Evolutionary conservation across 2,888 invertebrate genomes (phyloP).

Genomic region (Bombylius discolor): DNA sequence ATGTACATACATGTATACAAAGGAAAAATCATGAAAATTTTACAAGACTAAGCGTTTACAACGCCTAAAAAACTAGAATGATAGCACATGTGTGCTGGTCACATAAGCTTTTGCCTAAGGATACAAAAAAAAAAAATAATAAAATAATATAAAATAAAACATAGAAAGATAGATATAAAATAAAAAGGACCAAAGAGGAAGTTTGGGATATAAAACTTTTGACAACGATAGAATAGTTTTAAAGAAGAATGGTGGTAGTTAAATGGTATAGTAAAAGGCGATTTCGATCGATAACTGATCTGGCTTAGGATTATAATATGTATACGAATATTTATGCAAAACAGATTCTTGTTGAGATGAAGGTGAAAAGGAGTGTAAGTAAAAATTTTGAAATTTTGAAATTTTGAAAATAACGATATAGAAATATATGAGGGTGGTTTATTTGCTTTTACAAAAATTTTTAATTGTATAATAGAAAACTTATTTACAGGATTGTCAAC

Average conservation of each 20-base stretch:
- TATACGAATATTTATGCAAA: not conserved
- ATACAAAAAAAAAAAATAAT: not conserved
- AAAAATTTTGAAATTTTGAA: too few species aligned
- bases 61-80: not conserved
- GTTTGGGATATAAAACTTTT: not conserved
- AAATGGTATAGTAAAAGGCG: not conserved
- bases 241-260: too few species aligned
- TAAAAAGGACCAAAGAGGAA: not conserved
- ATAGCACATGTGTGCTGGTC: not conserved
- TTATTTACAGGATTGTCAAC: too few species aligned
- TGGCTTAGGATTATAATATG: not conserved
- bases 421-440: too few species aligned
- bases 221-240: not conserved
- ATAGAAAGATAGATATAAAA: not conserved
- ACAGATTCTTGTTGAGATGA: too few species aligned
- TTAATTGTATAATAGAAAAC: too few species aligned
- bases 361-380: too few species aligned
- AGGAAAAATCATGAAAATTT: not conserved
- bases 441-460: too few species aligned
- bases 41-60: not conserved
- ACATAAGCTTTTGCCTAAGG: not conserved
- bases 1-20: too few species aligned
- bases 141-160: not conserved
- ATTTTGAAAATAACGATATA: too few species aligned
- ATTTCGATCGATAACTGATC: conserved; percentile 1